Conservation (phyloP, 2,888 invertebrate genomes). For the Sialis fuliginosa region DNA sequence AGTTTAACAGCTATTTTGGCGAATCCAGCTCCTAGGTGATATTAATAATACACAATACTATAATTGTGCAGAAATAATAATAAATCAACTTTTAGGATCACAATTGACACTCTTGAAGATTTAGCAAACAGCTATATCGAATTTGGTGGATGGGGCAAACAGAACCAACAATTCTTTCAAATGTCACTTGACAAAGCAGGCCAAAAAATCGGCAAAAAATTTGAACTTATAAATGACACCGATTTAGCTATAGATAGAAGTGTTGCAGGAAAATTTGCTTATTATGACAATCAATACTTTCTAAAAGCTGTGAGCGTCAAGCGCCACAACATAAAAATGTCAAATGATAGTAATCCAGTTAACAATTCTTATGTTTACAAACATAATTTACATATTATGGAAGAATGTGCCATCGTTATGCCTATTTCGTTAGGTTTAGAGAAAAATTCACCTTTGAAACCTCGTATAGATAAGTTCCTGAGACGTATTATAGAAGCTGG, state of each 20-base stretch:
- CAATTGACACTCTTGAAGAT: conserved; percentile 58
- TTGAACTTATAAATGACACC: conserved; percentile 42
- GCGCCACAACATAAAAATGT: conserved; percentile 25
- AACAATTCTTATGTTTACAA: conserved; percentile 19
- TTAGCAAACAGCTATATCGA: conserved; percentile 44
- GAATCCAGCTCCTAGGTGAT: conserved; percentile 51
- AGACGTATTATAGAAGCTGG: conserved; percentile 56
- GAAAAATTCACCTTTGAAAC: conserved; percentile 63
- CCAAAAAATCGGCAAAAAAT: conserved; percentile 46
- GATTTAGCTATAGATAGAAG: conserved; percentile 46
- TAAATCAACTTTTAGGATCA: conserved; percentile 34
- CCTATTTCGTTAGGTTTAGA: conserved; percentile 68
- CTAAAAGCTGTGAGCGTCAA: conserved; percentile 46
- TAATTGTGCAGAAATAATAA: not conserved
- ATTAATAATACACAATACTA: not conserved
- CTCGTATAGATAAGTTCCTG: conserved; percentile 45
- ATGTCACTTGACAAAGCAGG: conserved; percentile 48
- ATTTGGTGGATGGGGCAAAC: conserved; percentile 55
- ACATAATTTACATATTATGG: conserved; percentile 60
- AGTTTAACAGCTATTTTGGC: conserved; percentile 74
- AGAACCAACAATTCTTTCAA: conserved; percentile 50
- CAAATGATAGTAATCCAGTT: conserved; percentile 13
- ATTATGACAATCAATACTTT: conserved; percentile 61
- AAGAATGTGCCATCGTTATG: conserved; percentile 61
- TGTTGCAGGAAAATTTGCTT: conserved; percentile 52